A percentile compares a stretch with the other conserved stretches of the same genome.
phyloP scores from a whole-genome alignment of 2,888 invertebrate species.

The Campoletis raptor region DNA sequence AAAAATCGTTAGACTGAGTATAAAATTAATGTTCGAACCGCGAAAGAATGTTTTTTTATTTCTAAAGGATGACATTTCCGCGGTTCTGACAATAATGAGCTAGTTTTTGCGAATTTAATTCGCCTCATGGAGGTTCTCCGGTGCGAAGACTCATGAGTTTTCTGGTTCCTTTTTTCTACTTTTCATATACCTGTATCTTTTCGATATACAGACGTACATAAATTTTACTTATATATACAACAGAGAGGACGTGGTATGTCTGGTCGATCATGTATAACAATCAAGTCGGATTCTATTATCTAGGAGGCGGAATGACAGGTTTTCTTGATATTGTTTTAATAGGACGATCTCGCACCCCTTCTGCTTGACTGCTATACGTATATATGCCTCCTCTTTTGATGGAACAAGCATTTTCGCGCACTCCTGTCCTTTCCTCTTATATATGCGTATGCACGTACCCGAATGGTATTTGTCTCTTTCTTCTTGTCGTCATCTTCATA shows the following conservation, averaged over 20 bases:
- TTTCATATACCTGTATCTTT: background rate
- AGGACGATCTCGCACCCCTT: slow-evolving; percentile 45
- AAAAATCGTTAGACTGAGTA: no score
- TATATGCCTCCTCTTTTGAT: slow-evolving; percentile 40
- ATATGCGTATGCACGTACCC: slow-evolving; percentile 10
- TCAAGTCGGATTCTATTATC: slow-evolving; percentile 77
- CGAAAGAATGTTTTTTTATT: no score
- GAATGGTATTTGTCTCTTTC: background rate
- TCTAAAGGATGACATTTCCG: no score
- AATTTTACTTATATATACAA: slow-evolving; percentile 30
- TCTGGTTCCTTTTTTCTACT: background rate
- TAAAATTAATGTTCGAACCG: no score
- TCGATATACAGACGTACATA: background rate
- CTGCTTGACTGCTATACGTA: slow-evolving; percentile 31
- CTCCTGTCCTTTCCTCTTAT: background rate
- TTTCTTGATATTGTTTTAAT: slow-evolving; percentile 76
- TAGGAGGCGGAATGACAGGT: slow-evolving; percentile 76
- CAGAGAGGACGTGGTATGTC: slow-evolving; percentile 68
- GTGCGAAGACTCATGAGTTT: background rate
- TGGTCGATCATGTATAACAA: slow-evolving; percentile 75
- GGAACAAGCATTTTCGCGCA: slow-evolving; percentile 12
- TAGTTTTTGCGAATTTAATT: background rate
- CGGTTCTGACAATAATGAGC: background rate
- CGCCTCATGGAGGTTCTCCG: background rate
- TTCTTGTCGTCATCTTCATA: slow-evolving; percentile 25